Evolutionary conservation across 2,797 vertebrate genomes (phyloP), one percentile per base, ranked within the genome.

Genomic region (Leptoclinus maculatus): DNA sequence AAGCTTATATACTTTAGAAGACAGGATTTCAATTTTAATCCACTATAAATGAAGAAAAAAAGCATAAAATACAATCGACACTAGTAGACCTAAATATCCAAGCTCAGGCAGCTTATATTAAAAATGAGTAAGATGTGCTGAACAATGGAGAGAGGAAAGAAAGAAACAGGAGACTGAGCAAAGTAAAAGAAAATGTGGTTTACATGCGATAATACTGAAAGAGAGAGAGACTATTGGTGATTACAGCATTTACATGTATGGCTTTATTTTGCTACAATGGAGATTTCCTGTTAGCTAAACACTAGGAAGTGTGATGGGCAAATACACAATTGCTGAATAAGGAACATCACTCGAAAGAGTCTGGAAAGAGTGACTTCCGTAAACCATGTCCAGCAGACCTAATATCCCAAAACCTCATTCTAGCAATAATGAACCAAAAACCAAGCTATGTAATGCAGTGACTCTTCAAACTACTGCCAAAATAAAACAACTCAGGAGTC

Each of bases 11-110:
- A 91, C 88, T 91, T 93, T 88, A 88, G 88, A 87, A 87, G 89
- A 91, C 82, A 88, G 87, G 90, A 94, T 95, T 94, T 93, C 64
- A 80, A 71, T 90, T 93, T 93, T 92, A 93, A 94, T 94, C 94
- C 91, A 92, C 86, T 91, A 87, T 91, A 94, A 93, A 92, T 93
- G 80, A 92, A 78, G 56, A 2, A 32, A 83, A 75, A 87, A 78
- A 63, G 66, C 84, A 79, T 69, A 71, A 81, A 90, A 83, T 86
- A 89, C 75, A 91, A 88, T 90, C 66, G 57, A 71, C 38, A 80
- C 64, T 77, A 85, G 87, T 88, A 80, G 83, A 75, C 49, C 87
- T 81, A 70, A 90, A 85, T 78, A 86, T 67, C 69, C 67, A 69
- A 72, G 71, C 68, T 85, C 66, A 51, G 69, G 62, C 62, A 74